Evolutionary conservation across 2,113 vertebrate genomes (phyloP).

Genomic region (Leuciscus idus): DNA sequence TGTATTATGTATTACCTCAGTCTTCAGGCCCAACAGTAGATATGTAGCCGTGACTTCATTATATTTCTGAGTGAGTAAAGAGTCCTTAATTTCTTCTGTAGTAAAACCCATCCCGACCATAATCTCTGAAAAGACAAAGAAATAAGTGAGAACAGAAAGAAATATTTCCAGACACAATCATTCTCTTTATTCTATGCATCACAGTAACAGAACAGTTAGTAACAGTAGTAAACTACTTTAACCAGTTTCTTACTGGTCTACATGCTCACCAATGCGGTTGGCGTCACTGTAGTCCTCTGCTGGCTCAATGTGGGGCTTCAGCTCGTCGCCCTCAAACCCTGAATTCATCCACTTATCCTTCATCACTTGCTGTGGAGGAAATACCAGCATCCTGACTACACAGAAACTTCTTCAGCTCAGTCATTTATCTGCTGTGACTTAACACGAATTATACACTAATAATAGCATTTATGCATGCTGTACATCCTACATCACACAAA

Average conservation of each 20-base stretch:
- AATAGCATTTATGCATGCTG: neutral
- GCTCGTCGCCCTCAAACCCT: conserved; percentile 86
- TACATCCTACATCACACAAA: neutral
- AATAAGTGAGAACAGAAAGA: neutral
- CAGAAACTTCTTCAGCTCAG: conserved; percentile 15
- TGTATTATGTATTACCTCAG: conserved; percentile 69
- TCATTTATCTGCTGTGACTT: neutral
- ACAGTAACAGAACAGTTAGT: neutral
- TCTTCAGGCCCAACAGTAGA: conserved; percentile 89
- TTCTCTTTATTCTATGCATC: neutral
- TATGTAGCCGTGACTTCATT: conserved; percentile 94
- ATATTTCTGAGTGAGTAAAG: conserved; percentile 90
- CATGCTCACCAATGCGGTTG: conserved; percentile 53
- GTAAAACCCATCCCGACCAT: conserved; percentile 97
- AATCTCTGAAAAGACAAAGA: conserved; percentile 78
- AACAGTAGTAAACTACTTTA: neutral
- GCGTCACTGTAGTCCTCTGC: conserved; percentile 63
- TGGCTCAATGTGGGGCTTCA: conserved; percentile 88
- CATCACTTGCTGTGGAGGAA: conserved; percentile 88
- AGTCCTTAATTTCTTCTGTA: conserved; percentile 90
- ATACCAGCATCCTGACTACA: conserved; percentile 12
- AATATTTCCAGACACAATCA: neutral
- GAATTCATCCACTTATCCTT: conserved; percentile 96
- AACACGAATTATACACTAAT: neutral
- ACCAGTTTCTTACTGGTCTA: neutral